Evolutionary conservation across 2,113 vertebrate genomes (phyloP).

Genomic region (Oryzias melastigma): DNA sequence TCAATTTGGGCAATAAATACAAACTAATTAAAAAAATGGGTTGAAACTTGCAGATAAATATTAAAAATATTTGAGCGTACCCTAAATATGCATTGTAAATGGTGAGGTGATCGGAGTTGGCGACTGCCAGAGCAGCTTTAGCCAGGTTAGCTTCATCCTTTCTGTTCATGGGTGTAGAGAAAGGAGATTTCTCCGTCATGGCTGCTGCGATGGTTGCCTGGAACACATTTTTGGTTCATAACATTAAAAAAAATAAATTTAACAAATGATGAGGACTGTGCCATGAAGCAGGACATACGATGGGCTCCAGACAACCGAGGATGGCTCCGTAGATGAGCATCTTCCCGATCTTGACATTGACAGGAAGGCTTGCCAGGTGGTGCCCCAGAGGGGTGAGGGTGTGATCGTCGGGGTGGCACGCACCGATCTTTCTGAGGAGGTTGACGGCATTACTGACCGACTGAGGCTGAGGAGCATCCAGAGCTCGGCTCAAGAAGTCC

Average conservation of each 20-base stretch:
- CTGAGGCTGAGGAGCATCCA: conserved; percentile 92
- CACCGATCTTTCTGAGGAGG: conserved; percentile 89
- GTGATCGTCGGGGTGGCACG: conserved; percentile 83
- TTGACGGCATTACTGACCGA: conserved; percentile 93
- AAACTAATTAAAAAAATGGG: neutral
- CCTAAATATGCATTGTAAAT: conserved; percentile 92
- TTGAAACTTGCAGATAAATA: neutral
- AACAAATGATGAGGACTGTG: neutral
- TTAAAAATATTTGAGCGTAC: conserved; percentile 56
- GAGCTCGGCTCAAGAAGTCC: conserved; percentile 87
- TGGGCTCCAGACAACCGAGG: conserved; percentile 92
- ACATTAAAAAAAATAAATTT: neutral
- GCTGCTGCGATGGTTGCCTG: conserved; percentile 96
- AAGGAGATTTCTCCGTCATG: conserved; percentile 97
- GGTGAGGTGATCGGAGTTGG: conserved; percentile 93
- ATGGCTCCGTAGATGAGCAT: conserved; percentile 98
- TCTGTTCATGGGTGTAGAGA: conserved; percentile 90
- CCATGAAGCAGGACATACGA: conserved; percentile 76
- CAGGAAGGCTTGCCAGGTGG: conserved; percentile 92
- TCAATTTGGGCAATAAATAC: neutral
- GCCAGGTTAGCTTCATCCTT: conserved; percentile 96
- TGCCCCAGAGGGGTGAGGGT: conserved; percentile 90
- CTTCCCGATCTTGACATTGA: conserved; percentile 98
- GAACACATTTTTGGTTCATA: conserved; percentile 24
- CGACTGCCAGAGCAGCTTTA: conserved; percentile 85